phyloP scores from a whole-genome alignment of 2,113 vertebrate species.

The Cyprinodon brontotheroides region DNA sequence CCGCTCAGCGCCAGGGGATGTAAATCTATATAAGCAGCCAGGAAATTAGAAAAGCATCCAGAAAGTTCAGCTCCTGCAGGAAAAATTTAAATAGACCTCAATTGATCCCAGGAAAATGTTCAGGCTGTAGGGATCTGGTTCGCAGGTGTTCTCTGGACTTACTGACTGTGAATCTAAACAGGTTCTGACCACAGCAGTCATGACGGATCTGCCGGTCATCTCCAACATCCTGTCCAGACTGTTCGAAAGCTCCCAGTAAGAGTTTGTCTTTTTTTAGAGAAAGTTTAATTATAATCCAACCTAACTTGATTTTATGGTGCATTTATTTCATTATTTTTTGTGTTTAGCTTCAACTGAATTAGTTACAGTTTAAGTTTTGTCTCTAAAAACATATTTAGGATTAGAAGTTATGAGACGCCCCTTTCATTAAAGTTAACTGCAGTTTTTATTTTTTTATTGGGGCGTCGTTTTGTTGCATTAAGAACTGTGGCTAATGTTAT shows the following conservation, averaged over 20 bases:
- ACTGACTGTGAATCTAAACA: slow-evolving; percentile 59
- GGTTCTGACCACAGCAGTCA: slow-evolving; percentile 98
- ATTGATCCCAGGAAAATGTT: neutral
- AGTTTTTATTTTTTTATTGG: too few species aligned
- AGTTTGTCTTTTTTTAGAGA: neutral
- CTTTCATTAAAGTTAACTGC: too few species aligned
- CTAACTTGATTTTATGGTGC: too few species aligned
- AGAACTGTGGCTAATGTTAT: too few species aligned
- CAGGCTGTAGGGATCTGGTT: neutral
- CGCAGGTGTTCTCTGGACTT: neutral
- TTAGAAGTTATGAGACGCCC: neutral
- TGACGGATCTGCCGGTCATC: slow-evolving; percentile 98
- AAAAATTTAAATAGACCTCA: neutral
- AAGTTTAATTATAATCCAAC: neutral
- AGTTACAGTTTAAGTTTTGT: neutral
- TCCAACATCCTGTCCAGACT: slow-evolving; percentile 96
- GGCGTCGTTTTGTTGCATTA: too few species aligned
- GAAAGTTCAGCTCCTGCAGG: too few species aligned
- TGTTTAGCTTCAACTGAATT: neutral
- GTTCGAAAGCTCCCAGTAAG: slow-evolving; percentile 99
- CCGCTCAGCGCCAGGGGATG: too few species aligned
- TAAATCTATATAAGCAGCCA: too few species aligned
- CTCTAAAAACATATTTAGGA: too few species aligned
- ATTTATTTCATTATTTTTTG: too few species aligned
- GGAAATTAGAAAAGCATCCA: too few species aligned